phyloP scores from a whole-genome alignment of 2,797 vertebrate genomes.

The Etheostoma nigrum region DNA sequence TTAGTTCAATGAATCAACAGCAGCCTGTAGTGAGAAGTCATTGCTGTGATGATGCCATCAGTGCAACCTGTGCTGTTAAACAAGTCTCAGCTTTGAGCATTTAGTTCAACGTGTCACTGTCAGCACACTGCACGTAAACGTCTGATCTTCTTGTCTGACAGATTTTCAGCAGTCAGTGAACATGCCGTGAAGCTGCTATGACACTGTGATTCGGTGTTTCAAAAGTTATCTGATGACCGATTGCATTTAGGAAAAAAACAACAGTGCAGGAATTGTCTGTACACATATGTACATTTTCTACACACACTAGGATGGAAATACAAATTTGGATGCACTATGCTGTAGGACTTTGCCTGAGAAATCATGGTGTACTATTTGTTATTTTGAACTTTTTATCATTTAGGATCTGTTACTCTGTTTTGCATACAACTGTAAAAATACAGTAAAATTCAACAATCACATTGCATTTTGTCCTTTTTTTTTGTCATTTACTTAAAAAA shows the following conservation, averaged over 20 bases:
- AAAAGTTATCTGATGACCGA: conserved; percentile 43
- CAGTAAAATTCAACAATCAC: conserved; percentile 87
- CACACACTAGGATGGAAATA: conserved; percentile 70
- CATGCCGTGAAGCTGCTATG: conserved; percentile 72
- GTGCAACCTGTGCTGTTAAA: not conserved
- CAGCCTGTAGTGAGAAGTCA: not conserved
- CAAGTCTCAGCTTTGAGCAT: not conserved
- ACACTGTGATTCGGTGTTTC: conserved; percentile 47
- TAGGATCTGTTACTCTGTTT: conserved; percentile 80
- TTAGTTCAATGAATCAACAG: not conserved
- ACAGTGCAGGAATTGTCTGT: conserved; percentile 64
- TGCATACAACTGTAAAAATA: conserved; percentile 91
- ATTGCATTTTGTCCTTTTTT: conserved; percentile 80
- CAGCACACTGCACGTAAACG: not conserved
- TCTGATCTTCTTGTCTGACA: not conserved
- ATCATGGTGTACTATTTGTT: conserved; percentile 77
- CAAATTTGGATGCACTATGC: conserved; percentile 76
- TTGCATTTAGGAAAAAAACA: conserved; percentile 61
- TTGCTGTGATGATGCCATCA: conserved; percentile 1
- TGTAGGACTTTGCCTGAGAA: conserved; percentile 83
- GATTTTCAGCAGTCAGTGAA: conserved; percentile 24
- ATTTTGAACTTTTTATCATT: conserved; percentile 76
- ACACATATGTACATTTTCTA: conserved; percentile 74
- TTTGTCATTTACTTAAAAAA: conserved; percentile 85
- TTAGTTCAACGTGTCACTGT: conserved; percentile 1